Percentiles rank a stretch among this genome's conserved stretches.
phyloP scores from a whole-genome alignment of 2,797 vertebrate species.

The Leucoraja ocellata region DNA sequence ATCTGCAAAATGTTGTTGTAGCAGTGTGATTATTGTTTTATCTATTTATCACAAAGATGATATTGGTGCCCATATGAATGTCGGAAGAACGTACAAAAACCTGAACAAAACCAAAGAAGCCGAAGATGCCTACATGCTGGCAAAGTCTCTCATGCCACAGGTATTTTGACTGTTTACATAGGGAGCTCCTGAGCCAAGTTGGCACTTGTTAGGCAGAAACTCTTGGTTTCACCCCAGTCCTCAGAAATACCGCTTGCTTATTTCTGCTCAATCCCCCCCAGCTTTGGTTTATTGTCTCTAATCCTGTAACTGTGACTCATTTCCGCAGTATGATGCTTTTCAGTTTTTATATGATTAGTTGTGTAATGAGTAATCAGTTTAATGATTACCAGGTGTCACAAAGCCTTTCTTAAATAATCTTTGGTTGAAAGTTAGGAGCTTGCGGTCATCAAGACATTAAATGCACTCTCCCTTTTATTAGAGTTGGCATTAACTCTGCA shows the following conservation, averaged over 20 bases:
- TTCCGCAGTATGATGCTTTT: not conserved
- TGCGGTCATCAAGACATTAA: not conserved
- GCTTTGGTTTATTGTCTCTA: not conserved
- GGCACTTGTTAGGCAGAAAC: too few species aligned
- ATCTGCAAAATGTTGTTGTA: not conserved
- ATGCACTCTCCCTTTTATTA: not conserved
- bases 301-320: not conserved
- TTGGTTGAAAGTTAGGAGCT: not conserved
- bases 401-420: not conserved
- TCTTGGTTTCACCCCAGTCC: not conserved
- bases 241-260: not conserved
- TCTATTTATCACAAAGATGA: conserved; percentile 69
- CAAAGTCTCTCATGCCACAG: conserved; percentile 97
- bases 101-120: conserved; percentile 89
- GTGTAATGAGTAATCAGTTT: not conserved
- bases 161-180: conserved; percentile 55
- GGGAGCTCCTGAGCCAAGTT: not conserved
- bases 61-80: conserved; percentile 98
- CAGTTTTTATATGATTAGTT: not conserved
- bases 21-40: not conserved
- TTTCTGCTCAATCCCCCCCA: not conserved
- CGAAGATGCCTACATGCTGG: conserved; percentile 87
- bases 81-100: conserved; percentile 97
- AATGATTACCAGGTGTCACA: not conserved
- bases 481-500: not conserved